These are phyloP conservation scores for Hirudinaria manillensis DNA, from an alignment of 2,888 invertebrate species.

Conservation along the genomic window DNA sequence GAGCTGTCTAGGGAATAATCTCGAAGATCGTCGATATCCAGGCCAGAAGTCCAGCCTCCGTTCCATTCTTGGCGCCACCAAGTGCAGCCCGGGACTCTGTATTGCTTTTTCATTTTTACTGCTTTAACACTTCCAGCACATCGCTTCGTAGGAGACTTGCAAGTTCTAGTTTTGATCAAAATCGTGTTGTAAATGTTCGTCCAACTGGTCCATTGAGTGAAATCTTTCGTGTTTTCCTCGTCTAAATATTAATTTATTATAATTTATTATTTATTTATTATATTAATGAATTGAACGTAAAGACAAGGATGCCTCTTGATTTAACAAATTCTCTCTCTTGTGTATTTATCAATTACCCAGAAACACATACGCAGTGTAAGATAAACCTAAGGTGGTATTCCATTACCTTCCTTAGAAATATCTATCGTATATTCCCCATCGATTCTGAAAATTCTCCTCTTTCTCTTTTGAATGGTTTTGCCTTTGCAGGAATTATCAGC, in stretches of 20 bases:
- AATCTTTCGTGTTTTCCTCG: conserved; percentile 7
- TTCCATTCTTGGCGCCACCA: conserved; percentile 8
- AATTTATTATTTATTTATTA: not conserved
- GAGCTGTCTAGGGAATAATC: conserved; percentile 1
- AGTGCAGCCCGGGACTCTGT: not conserved
- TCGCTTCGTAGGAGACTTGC: not conserved
- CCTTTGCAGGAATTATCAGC: not conserved
- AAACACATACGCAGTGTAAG: not conserved
- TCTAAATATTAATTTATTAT: not conserved
- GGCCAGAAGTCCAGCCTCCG: conserved; percentile 5
- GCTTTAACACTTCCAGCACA: not conserved
- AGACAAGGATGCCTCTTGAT: no score
- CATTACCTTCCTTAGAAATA: conserved; percentile 4
- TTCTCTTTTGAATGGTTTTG: not conserved
- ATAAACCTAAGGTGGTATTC: no score
- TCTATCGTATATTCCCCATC: not conserved
- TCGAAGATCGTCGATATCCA: conserved; percentile 12
- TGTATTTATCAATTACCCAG: not conserved
- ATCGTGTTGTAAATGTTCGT: not conserved
- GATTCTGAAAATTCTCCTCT: not conserved
- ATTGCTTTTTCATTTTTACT: conserved; percentile 17
- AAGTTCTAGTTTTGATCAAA: not conserved
- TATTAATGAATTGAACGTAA: not conserved
- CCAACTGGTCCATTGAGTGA: not conserved
- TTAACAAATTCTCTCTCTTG: not conserved